Base-by-base conservation (phyloP, 2,797 vertebrate genomes). In the Dipus sagitta region DNA sequence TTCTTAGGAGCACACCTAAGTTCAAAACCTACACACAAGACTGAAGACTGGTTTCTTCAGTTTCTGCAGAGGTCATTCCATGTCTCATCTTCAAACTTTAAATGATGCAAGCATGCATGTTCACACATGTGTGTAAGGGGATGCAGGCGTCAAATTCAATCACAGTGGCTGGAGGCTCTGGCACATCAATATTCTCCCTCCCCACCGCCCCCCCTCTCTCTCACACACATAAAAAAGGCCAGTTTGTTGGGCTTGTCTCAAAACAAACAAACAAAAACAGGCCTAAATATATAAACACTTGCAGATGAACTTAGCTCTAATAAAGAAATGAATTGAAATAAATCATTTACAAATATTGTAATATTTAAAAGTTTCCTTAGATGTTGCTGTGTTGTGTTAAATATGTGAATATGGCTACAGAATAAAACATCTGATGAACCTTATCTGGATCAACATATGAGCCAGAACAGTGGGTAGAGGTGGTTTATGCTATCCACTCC, bases 321-420 rank as follows among this genome's bases (percentile, higher is more conserved):
- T 77, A 32, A 47, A 54, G 32, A 58, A 71, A 18, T 82, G 18
- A 60, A 58, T 79, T 78, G 70, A 95, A 54, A 74, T 70, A 95
- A 54, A 74, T 70, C 26, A 75, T 79, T 88, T 91, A 79, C 30
- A 89, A 70, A 28, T 38, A 47, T 34, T 70, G 20, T 23, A 34
- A 75, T 90, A 42, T 80, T 65, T 58, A 52, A 62, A 90, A 78
- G 0, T 81, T 68, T 78, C 4, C 14, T 38, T 52, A 47, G 32
- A 13, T 72, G 58, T 4, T 62, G 6, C 9, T 34, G 8, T 80
- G 34, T 23, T 34, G 1, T 74, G 34, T 87, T 77, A 32, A 24
- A 85, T 77, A n/a, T 60, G 18, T 52, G 13, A 47, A 70, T 84
- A 80, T 9, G 42, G 1, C 21, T 52, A 23, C 32, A 77, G 21